phyloP scores from a whole-genome alignment of 2,113 vertebrate species.

The Girardinichthys multiradiatus region DNA sequence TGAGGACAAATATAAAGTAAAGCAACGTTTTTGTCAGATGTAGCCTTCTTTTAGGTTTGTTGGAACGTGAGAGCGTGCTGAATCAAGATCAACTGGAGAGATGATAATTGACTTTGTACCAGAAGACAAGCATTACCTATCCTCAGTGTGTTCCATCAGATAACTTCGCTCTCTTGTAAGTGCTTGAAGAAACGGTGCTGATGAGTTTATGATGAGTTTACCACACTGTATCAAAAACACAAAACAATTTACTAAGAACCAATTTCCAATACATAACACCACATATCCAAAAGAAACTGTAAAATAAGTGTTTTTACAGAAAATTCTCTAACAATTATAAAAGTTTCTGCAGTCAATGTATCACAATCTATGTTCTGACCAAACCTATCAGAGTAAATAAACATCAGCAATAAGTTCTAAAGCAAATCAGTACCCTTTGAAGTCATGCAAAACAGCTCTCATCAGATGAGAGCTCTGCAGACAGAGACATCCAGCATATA shows the following conservation, averaged over 20 bases:
- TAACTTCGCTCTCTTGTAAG: slow-evolving; percentile 34
- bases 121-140: slow-evolving; percentile 55
- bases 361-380: slow-evolving; percentile 43
- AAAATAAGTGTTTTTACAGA: not conserved
- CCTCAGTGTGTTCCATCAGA: slow-evolving; percentile 35
- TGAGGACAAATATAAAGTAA: slow-evolving; percentile 30
- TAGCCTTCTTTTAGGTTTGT: slow-evolving; percentile 32
- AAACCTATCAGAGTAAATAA: slow-evolving; percentile 42
- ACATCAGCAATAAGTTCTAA: slow-evolving; percentile 48
- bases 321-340: slow-evolving; percentile 14
- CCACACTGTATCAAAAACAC: slow-evolving; percentile 36
- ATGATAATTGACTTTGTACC: slow-evolving; percentile 30
- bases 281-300: slow-evolving; percentile 28
- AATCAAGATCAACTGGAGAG: slow-evolving; percentile 32
- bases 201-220: slow-evolving; percentile 45
- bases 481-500: slow-evolving; percentile 59
- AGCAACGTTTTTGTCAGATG: slow-evolving; percentile 15
- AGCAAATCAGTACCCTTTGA: slow-evolving; percentile 65
- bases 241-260: slow-evolving; percentile 18
- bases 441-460: slow-evolving; percentile 66
- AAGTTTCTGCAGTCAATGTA: slow-evolving; percentile 28
- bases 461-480: slow-evolving; percentile 65
- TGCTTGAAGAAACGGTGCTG: slow-evolving; percentile 37
- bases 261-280: slow-evolving; percentile 44
- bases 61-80: slow-evolving; percentile 7